These are phyloP conservation scores for Micropoecilia bifurca DNA, from an alignment of 2,797 vertebrate genomes.

Conservation along the genomic window DNA sequence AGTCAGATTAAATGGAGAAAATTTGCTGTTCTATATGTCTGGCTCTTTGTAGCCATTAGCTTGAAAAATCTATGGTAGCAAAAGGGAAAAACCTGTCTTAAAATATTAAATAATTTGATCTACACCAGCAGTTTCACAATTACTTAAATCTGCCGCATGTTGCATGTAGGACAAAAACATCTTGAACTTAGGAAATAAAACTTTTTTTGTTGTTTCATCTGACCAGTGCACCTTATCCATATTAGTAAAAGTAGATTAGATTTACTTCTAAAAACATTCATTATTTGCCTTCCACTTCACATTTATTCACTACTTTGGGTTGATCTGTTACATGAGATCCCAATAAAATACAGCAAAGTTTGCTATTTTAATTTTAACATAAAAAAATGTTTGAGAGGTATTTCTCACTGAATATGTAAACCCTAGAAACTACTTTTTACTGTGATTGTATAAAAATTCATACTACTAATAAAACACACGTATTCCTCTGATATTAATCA, in stretches of 20 bases:
- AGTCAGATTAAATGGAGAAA: neutral
- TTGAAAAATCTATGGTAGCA: neutral
- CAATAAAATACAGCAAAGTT: neutral
- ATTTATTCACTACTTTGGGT: neutral
- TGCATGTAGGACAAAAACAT: too few species aligned
- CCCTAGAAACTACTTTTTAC: neutral
- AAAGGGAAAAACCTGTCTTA: neutral
- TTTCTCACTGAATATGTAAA: neutral
- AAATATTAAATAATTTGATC: neutral
- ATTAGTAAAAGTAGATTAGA: too few species aligned
- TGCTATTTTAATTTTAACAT: neutral
- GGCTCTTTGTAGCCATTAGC: neutral
- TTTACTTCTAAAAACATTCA: neutral
- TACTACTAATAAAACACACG: neutral
- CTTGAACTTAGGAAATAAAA: too few species aligned
- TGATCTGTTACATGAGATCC: neutral
- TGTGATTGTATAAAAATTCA: neutral
- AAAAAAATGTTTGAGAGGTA: neutral
- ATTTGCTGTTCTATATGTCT: neutral
- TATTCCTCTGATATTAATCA: neutral
- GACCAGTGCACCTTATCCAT: too few species aligned
- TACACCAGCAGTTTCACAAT: neutral
- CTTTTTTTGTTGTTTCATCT: too few species aligned
- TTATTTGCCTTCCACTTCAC: neutral
- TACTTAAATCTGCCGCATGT: neutral